Base-by-base conservation (phyloP, 2,888 invertebrate genomes). In the Polyommatus icarus region DNA sequence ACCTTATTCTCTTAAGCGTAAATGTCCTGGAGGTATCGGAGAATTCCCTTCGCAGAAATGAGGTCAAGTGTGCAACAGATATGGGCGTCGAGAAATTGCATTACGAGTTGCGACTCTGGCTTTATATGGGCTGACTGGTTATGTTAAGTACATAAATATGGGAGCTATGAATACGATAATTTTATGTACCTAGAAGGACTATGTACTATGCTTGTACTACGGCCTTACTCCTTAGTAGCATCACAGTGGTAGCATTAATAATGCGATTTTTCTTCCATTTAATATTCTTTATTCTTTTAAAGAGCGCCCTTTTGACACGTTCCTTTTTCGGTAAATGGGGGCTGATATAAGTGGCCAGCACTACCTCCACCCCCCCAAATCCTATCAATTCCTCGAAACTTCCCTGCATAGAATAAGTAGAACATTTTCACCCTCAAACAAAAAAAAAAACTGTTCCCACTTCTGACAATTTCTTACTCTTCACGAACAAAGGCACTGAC, bases 71-170 rank as follows among this genome's bases (percentile, higher is more conserved):
- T 83, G 83, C 76, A 77, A 73, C 77, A 46, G 78, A 83, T 89
- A 89, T 86, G 88, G 88, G 88, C 76, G 78, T 77, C 84, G 86
- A 86, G 88, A 88, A 89, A 90, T 88, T 87, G 84, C 85, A 89
- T 90, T 88, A 83, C 82, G 78, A 86, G 81, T 29, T 32, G 83
- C 83, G 88, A 88, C 82, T 86, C 32, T 5, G 79, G 79, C 84
- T 82, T 83, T 85, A 78, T 78, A 80, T 80, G 80, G 80, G n/a
- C 73, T 76, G 46, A 72, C 72, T 79, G 46, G 71, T 76, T 76
- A 54, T 54, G 76, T 71, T n/a, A 71, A 76, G 59, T n/a, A 57
- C n/a, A 20, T 59, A 59, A 59, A 59, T 59, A 59, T 59, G 59
- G 59, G n/a, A n/a, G 59, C 59, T n/a, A 57, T 57, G n/a, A 20